Evolutionary conservation across 2,888 invertebrate species (phyloP).

Genomic region (Hofmannophila pseudospretella): DNA sequence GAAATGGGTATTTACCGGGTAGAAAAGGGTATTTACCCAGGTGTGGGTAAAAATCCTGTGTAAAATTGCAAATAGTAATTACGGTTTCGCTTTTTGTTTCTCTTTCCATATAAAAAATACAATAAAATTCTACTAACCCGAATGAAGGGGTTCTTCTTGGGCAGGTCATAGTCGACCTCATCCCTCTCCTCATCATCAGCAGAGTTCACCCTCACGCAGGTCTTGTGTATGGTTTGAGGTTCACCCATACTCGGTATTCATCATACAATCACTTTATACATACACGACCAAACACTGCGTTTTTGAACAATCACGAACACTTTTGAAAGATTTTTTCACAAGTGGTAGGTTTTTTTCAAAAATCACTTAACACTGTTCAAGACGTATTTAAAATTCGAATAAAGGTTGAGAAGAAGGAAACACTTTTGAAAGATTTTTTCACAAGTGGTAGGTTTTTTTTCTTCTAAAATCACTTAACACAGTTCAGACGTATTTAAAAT

Average conservation of each 20-base stretch:
- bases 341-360: background rate
- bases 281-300: background rate
- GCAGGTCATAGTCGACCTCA: conserved; percentile 62
- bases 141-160: conserved; percentile 66
- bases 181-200: conserved; percentile 65
- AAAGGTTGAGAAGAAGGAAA: too few species aligned
- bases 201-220: conserved; percentile 67
- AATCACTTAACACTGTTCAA: too few species aligned
- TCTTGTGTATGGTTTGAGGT: conserved; percentile 55
- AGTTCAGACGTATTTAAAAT: too few species aligned
- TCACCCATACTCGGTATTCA: conserved; percentile 71
- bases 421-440: too few species aligned
- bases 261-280: conserved; percentile 36
- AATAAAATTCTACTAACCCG: conserved; percentile 66
- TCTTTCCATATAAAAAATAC: too few species aligned
- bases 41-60: too few species aligned
- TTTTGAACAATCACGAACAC: background rate
- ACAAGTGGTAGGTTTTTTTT: background rate
- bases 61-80: too few species aligned
- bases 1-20: too few species aligned
- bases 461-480: too few species aligned
- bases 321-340: background rate
- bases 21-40: too few species aligned
- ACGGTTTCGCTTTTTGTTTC: too few species aligned
- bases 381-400: too few species aligned